Conservation (phyloP, 1,140 invertebrate genomes). For the Drusus annulatus region DNA sequence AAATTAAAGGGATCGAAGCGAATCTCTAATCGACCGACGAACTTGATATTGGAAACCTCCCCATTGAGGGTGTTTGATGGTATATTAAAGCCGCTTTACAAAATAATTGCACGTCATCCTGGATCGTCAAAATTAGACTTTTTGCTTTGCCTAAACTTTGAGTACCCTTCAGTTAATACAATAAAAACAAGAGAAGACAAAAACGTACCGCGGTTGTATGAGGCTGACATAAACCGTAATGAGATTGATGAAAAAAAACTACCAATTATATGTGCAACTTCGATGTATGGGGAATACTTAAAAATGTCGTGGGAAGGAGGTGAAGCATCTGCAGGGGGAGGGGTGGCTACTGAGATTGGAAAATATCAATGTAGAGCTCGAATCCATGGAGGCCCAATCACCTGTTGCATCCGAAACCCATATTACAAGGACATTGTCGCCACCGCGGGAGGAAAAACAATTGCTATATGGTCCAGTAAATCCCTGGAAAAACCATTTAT, state of each 20-base stretch:
- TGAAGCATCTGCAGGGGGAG: constrained; percentile 73
- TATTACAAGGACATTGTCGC: constrained; percentile 71
- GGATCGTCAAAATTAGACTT: constrained; percentile 64
- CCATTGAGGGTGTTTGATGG: constrained; percentile 72
- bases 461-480: constrained; percentile 74
- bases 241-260: constrained; percentile 65
- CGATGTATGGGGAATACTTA: constrained; percentile 70
- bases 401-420: constrained; percentile 71
- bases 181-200: constrained; percentile 60
- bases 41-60: constrained; percentile 73
- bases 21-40: constrained; percentile 65
- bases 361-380: constrained; percentile 67
- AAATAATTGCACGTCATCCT: constrained; percentile 68
- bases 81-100: constrained; percentile 75
- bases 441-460: constrained; percentile 73
- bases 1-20: constrained; percentile 34
- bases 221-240: constrained; percentile 64
- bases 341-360: constrained; percentile 71
- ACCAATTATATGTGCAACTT: constrained; percentile 64
- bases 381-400: constrained; percentile 79
- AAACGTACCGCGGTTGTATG: constrained; percentile 63
- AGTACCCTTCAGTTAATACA: constrained; percentile 61
- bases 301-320: constrained; percentile 75
- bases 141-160: constrained; percentile 65
- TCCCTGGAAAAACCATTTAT: constrained; percentile 69